phyloP scores from a whole-genome alignment of 2,888 invertebrate genomes.

The Gnatocerus cornutus region DNA sequence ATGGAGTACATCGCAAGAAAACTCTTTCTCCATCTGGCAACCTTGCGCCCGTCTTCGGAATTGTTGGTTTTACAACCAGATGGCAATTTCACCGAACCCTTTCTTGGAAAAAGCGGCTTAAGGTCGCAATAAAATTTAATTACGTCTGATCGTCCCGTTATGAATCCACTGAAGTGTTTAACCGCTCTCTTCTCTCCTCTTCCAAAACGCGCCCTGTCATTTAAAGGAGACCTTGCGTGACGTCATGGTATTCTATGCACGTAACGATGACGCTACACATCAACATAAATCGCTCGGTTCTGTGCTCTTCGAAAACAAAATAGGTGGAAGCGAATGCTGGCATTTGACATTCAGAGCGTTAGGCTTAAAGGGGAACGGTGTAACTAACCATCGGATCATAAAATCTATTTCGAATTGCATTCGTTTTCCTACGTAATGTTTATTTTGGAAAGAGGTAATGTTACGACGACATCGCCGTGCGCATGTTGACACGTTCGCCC shows the following conservation, averaged over 20 bases:
- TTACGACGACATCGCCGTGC: conserved; percentile 16
- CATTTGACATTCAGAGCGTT: conserved; percentile 33
- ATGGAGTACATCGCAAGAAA: no score
- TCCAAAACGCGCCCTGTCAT: conserved; percentile 45
- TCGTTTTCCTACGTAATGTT: conserved; percentile 42
- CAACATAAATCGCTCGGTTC: conserved; percentile 42
- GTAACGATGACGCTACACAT: conserved; percentile 56
- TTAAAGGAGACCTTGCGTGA: conserved; percentile 55
- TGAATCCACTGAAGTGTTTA: conserved; percentile 26
- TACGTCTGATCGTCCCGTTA: conserved; percentile 21
- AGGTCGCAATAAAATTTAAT: conserved; percentile 27
- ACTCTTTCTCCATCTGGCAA: neutral
- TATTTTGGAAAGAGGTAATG: conserved; percentile 42
- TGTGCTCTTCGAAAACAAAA: conserved; percentile 37
- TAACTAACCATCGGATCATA: conserved; percentile 5
- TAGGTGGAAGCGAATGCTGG: conserved; percentile 14
- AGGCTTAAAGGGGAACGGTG: conserved; percentile 36
- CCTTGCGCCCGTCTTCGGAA: neutral
- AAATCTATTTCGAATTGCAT: conserved; percentile 15
- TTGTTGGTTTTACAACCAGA: neutral
- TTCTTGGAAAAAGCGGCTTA: neutral
- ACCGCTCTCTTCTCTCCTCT: conserved; percentile 32
- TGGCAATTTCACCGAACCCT: neutral
- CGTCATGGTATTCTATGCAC: conserved; percentile 58
- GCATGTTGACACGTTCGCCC: conserved; percentile 32